phyloP scores from a whole-genome alignment of 2,113 vertebrate genomes.

The Andinoacara biseriatus region DNA sequence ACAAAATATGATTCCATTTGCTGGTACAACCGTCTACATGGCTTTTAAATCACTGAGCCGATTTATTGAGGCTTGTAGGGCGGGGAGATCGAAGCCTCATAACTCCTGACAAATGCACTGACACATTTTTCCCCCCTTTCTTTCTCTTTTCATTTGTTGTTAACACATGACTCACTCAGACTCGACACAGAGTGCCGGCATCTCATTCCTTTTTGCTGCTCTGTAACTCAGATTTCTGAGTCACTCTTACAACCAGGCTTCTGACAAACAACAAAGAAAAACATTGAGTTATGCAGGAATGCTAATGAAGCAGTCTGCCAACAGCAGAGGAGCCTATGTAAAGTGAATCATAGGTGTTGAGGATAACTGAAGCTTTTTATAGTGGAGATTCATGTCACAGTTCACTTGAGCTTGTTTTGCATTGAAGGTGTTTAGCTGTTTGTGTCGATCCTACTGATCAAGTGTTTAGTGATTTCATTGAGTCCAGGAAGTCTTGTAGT shows the following conservation, averaged over 20 bases:
- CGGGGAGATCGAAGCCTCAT: conserved; percentile 59
- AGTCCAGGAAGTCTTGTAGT: background rate
- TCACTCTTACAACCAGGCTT: conserved; percentile 32
- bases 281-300: conserved; percentile 41
- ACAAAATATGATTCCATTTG: conserved; percentile 68
- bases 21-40: conserved; percentile 45
- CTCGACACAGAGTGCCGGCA: conserved; percentile 34
- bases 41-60: conserved; percentile 65
- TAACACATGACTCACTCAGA: conserved; percentile 47
- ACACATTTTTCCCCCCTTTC: background rate
- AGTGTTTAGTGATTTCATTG: background rate
- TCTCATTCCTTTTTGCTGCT: conserved; percentile 36
- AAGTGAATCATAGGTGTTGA: conserved; percentile 24
- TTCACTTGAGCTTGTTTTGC: conserved; percentile 15
- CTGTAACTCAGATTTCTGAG: conserved; percentile 31
- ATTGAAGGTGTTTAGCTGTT: background rate
- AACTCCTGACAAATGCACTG: conserved; percentile 59
- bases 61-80: conserved; percentile 60
- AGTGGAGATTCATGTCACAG: background rate
- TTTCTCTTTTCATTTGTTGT: conserved; percentile 35
- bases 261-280: conserved; percentile 27
- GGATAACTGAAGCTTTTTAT: background rate
- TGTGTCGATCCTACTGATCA: background rate
- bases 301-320: conserved; percentile 31
- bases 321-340: background rate